Conservation (phyloP, 2,888 invertebrate species). For the Agrotis ipsilon region DNA sequence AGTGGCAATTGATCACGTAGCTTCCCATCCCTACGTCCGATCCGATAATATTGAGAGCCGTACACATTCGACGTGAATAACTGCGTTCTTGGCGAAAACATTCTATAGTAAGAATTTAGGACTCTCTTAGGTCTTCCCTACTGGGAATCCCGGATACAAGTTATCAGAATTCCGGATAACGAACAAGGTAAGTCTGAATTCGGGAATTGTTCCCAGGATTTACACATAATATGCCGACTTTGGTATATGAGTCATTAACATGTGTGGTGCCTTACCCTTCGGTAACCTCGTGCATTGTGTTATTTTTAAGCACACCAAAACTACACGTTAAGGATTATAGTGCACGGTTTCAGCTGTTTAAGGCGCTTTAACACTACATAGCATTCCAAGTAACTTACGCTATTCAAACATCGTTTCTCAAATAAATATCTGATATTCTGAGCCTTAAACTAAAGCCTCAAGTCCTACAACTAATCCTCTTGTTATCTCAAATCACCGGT, state of each 20-base stretch:
- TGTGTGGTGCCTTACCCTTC: neutral
- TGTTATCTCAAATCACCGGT: conserved; percentile 17
- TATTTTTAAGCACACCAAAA: neutral
- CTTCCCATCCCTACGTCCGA: conserved; percentile 63
- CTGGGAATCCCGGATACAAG: no score
- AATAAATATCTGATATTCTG: neutral
- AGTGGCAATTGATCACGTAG: conserved; percentile 79
- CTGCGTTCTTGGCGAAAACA: neutral
- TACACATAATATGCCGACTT: no score
- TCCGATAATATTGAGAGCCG: conserved; percentile 57
- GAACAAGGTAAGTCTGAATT: no score
- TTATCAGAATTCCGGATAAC: no score
- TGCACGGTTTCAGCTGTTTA: no score
- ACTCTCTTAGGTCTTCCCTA: no score
- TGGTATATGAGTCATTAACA: no score
- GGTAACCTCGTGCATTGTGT: neutral
- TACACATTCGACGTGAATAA: conserved; percentile 33
- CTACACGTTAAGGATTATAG: neutral
- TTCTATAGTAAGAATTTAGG: neutral
- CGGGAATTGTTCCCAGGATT: no score
- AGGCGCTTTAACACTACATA: neutral
- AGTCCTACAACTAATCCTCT: neutral
- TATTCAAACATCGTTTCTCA: neutral
- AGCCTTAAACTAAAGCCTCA: neutral
- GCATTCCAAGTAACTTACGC: neutral